Evolutionary conservation across 1,140 invertebrate species (phyloP), one percentile per base, ranked within the genome.

Genomic region (Bombyx mandarina): DNA sequence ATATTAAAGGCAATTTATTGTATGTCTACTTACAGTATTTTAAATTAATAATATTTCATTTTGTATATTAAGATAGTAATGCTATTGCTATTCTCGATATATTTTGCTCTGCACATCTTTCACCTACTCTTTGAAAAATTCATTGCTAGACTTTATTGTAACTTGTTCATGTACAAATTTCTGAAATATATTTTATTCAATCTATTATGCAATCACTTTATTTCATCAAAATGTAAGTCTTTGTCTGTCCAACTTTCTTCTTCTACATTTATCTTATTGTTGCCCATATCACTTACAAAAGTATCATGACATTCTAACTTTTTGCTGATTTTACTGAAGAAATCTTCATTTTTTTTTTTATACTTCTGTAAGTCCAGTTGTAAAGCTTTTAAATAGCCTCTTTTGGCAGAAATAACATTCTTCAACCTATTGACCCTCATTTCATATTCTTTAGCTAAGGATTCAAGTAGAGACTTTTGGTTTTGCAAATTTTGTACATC

Each of bases 171-270:
- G 83, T 86, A 86, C 83, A 85, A 80, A 83, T 83, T 85, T 86
- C 80, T 77, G 83, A 86, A 86, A 85, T 85, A 85, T 85, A 86
- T 79, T 84, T 85, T 84, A 83, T 73, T 82, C 75, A 80, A 76
- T 59, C 62, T 56, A 62, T 54, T 46, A 54, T 26, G 10, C 55
- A 8, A 58, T 64, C 52, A 58, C 35, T 64, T 60, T 64, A 64
- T 64, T 60, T 64, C 52, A 61, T 56, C 57, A 43, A 52, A 12
- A 49, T 65, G 45, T 54, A 71, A 68, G 53, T 77, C 66, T 69
- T 69, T 73, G 44, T 64, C 56, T 60, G 63, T 61, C 79, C 77
- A 77, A 51, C 58, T 61, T 22, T 70, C 60, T 50, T 79, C 65
- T 56, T 79, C 71, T 52, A 78, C 52, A 63, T 74, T 58, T 45